A percentile compares a stretch with the other conserved stretches of the same genome.
Conservation (phyloP, 2,797 vertebrate species). For the Schizopygopsis malacanthus region DNA sequence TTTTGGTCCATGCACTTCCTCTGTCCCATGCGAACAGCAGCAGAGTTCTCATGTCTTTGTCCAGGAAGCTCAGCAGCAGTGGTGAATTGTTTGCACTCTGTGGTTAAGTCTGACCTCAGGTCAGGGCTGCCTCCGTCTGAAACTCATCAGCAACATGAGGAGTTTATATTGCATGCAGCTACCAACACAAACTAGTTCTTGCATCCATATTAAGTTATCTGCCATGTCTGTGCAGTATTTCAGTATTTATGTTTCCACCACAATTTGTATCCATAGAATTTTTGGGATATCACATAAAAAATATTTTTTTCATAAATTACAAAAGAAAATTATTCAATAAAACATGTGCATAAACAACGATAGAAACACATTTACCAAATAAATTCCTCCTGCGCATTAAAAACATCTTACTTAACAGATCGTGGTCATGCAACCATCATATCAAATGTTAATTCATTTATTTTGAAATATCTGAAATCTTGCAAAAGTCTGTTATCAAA, state of each 20-base stretch:
- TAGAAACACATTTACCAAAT: no score
- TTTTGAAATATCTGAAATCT: no score
- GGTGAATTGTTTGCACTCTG: slow-evolving; percentile 32
- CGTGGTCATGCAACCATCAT: no score
- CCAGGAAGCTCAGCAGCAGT: slow-evolving; percentile 33
- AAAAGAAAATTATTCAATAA: no score
- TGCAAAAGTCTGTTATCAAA: no score
- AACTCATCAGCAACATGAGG: slow-evolving; percentile 29
- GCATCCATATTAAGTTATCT: background rate
- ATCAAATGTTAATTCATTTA: no score
- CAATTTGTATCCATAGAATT: background rate
- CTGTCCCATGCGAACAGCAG: slow-evolving; percentile 64
- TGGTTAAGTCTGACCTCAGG: slow-evolving; percentile 32
- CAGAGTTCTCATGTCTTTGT: slow-evolving; percentile 54
- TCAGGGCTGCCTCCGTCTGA: slow-evolving; percentile 32
- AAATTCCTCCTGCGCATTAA: no score
- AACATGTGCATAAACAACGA: no score
- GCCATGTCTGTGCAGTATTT: background rate
- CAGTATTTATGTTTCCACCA: background rate
- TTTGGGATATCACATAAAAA: background rate
- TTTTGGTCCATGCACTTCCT: slow-evolving; percentile 60
- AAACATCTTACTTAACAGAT: no score
- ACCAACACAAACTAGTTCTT: slow-evolving; percentile 29
- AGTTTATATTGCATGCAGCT: background rate
- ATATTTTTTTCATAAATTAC: no score